These are phyloP conservation scores for Habrosyne pyritoides DNA, from an alignment of 2,888 invertebrate genomes.

Conservation along the genomic window DNA sequence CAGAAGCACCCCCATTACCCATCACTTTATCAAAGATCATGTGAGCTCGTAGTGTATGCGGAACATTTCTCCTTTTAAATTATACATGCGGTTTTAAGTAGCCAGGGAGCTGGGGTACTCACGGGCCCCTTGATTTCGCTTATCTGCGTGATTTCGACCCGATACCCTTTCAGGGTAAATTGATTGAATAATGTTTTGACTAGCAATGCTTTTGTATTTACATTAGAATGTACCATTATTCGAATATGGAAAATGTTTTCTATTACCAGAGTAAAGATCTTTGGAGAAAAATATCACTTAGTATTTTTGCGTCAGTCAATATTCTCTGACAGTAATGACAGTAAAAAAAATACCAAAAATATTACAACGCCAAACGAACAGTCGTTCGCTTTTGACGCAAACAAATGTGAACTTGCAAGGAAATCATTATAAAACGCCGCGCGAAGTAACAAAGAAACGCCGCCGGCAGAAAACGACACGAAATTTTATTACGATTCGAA, in stretches of 20 bases:
- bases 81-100: constrained; percentile 72
- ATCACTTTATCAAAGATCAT: constrained; percentile 32
- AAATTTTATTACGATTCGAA: constrained; percentile 49
- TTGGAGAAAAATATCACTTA: no score
- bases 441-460: constrained; percentile 33
- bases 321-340: no score
- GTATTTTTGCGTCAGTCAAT: no score
- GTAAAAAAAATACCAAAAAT: no score
- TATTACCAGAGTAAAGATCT: no score
- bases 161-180: constrained; percentile 61
- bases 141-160: constrained; percentile 60
- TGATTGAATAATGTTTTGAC: constrained; percentile 66
- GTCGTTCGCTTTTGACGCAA: neutral
- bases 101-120: constrained; percentile 46
- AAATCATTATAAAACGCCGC: neutral
- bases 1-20: constrained; percentile 19
- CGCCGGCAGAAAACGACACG: constrained; percentile 31
- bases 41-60: constrained; percentile 29
- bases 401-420: neutral
- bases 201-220: constrained; percentile 37
- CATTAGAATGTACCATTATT: neutral
- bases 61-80: constrained; percentile 60
- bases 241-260: neutral
- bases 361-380: neutral
- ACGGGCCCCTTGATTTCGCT: constrained; percentile 48